Base-by-base conservation (phyloP, 2,113 vertebrate genomes). In the Symphodus melops region DNA sequence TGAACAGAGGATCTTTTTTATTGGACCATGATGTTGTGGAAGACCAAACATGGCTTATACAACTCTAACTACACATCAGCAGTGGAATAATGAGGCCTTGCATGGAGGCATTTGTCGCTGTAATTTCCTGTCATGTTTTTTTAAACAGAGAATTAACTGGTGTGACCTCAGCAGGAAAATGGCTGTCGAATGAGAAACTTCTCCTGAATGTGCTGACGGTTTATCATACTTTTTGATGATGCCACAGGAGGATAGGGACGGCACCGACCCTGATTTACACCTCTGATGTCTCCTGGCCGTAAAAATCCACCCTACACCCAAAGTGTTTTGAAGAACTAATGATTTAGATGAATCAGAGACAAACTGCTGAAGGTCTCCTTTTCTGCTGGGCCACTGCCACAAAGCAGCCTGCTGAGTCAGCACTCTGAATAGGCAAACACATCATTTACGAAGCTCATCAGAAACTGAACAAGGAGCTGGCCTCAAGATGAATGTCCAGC, bases 291-390 rank as follows among this genome's bases (percentile, higher is more conserved):
- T 68, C 53, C 75, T 77, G 78, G 74, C 36, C 10, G 54, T 75
- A 91, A 86, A 84, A 42, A 73, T 81, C 71, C 68, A 8, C 58
- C 76, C 67, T 79, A 79, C 62, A 66, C 60, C 39, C 39, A 3
- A n/a, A 44, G 75, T 77, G 68, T 85, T 81, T 85, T 79, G 77
- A 76, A 68, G 77, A 83, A 74, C 75, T 82, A 81, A 85, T 81
- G 81, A 82, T 86, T 81, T 61, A 79, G 70, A 86, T 81, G 83
- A 88, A 88, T 68, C 72, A 52, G 63, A 81, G 70, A 82, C 76
- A 84, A 86, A 87, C 56, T 82, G 88, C 88, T 88, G 84, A 91
- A 84, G 76, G 80, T 88, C 84, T 81, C 37, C 77, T 79, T 82
- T 25, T 83, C 77, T 75, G 60, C 52, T 86, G 84, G 85, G 74